A percentile compares a stretch with the other conserved stretches of the same genome.
Conservation (phyloP, 2,888 invertebrate species). For the Dynastes tityus region DNA sequence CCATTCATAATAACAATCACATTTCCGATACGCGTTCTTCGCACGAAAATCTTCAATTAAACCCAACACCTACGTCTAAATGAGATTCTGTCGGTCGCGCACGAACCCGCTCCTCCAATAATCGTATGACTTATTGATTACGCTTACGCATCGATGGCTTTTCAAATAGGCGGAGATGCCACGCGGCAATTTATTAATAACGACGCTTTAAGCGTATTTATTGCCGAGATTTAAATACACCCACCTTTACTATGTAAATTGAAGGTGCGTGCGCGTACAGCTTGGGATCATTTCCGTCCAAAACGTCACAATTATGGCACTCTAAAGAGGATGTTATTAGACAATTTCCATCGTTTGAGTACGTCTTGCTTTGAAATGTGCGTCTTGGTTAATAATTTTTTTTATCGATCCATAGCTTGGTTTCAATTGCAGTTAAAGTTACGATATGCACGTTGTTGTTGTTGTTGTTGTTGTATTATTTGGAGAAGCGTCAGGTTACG, state of each 20-base stretch:
- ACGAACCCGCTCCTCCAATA: slow-evolving; percentile 1
- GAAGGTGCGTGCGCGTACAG: not conserved
- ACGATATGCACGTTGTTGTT: too few relatives aligned
- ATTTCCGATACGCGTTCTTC: slow-evolving; percentile 3
- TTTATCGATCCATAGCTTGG: too few relatives aligned
- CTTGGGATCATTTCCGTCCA: not conserved
- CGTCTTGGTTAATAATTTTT: too few relatives aligned
- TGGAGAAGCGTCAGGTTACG: too few relatives aligned
- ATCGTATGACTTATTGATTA: slow-evolving; percentile 42
- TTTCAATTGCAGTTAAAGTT: too few relatives aligned
- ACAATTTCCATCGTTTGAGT: too few relatives aligned
- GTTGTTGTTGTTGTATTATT: too few relatives aligned
- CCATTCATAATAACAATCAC: slow-evolving; percentile 1
- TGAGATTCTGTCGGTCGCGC: not conserved
- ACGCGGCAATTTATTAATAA: slow-evolving; percentile 39
- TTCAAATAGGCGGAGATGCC: slow-evolving; percentile 22
- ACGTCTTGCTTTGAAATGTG: too few relatives aligned
- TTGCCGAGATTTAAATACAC: slow-evolving; percentile 38
- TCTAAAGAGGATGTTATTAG: not conserved
- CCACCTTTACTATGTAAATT: slow-evolving; percentile 19
- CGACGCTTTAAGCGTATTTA: slow-evolving; percentile 35
- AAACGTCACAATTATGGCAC: not conserved
- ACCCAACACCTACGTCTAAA: slow-evolving; percentile 20
- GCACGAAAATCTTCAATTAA: slow-evolving; percentile 33
- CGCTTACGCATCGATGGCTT: slow-evolving; percentile 15